phyloP scores from a whole-genome alignment of 2,797 vertebrate genomes.

The Rhinoraja longicauda region DNA sequence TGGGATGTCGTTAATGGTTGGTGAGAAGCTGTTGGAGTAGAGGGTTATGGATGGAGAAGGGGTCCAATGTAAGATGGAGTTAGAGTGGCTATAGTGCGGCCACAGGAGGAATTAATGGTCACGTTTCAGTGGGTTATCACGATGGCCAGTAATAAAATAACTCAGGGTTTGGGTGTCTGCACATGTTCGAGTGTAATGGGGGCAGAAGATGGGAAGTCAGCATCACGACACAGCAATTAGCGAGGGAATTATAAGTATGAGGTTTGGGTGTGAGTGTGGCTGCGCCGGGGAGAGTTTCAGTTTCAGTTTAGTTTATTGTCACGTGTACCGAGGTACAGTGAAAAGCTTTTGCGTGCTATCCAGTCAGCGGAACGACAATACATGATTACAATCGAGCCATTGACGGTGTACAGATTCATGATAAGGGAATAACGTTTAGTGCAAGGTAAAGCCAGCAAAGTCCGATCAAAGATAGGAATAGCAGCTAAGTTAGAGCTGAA shows the following conservation, averaged over 20 bases:
- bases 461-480: too few relatives aligned
- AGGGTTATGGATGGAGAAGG: background rate
- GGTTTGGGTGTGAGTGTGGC: background rate
- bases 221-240: background rate
- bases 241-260: background rate
- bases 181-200: background rate
- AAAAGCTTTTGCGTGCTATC: too few relatives aligned
- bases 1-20: background rate
- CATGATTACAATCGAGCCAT: too few relatives aligned
- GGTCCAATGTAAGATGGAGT: conserved; percentile 45
- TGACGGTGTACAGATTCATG: too few relatives aligned
- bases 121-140: background rate
- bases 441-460: too few relatives aligned
- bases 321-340: too few relatives aligned
- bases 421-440: too few relatives aligned
- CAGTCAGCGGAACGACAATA: too few relatives aligned
- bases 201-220: background rate
- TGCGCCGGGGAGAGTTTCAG: background rate
- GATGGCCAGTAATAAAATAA: background rate
- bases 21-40: too few relatives aligned
- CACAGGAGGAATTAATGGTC: background rate
- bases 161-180: background rate
- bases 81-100: background rate
- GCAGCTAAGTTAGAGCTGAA: background rate
- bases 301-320: too few relatives aligned